phyloP scores from a whole-genome alignment of 2,797 vertebrate species.

The Pseudomugil tenellus region DNA sequence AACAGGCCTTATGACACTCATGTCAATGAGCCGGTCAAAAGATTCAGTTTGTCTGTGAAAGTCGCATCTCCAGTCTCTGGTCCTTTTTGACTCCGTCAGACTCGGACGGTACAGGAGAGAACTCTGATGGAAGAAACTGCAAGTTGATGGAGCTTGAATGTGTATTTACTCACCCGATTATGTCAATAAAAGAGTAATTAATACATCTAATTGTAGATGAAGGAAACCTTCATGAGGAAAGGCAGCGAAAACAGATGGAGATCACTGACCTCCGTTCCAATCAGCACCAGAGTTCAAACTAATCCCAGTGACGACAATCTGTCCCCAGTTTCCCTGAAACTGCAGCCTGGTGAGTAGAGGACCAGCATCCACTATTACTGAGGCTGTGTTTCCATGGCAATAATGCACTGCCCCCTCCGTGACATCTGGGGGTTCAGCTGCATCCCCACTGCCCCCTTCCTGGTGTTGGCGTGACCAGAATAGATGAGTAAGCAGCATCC shows the following conservation, averaged over 20 bases:
- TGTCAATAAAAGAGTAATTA: too few species aligned
- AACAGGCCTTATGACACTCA: too few species aligned
- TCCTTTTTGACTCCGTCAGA: too few species aligned
- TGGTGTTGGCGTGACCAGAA: slow-evolving; percentile 57
- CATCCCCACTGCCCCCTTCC: slow-evolving; percentile 11
- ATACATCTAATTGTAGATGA: neutral
- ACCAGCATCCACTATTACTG: slow-evolving; percentile 65
- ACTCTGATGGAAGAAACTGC: too few species aligned
- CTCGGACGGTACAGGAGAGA: too few species aligned
- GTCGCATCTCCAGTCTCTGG: too few species aligned
- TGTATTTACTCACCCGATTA: too few species aligned
- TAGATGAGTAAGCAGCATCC: slow-evolving; percentile 53
- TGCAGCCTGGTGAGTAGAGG: slow-evolving; percentile 30
- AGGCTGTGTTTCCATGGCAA: slow-evolving; percentile 69
- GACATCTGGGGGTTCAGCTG: slow-evolving; percentile 66
- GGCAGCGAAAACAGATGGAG: slow-evolving; percentile 11
- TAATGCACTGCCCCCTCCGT: slow-evolving; percentile 45
- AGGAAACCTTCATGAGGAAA: slow-evolving; percentile 17
- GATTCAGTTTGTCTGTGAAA: too few species aligned
- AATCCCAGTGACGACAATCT: slow-evolving; percentile 35
- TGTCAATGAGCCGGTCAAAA: too few species aligned
- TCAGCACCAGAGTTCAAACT: slow-evolving; percentile 53
- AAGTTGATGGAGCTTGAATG: too few species aligned
- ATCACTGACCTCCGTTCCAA: slow-evolving; percentile 38
- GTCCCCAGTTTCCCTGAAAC: slow-evolving; percentile 23